Conservation (phyloP, 2,797 vertebrate species). For the Amphiprion clarkii region DNA sequence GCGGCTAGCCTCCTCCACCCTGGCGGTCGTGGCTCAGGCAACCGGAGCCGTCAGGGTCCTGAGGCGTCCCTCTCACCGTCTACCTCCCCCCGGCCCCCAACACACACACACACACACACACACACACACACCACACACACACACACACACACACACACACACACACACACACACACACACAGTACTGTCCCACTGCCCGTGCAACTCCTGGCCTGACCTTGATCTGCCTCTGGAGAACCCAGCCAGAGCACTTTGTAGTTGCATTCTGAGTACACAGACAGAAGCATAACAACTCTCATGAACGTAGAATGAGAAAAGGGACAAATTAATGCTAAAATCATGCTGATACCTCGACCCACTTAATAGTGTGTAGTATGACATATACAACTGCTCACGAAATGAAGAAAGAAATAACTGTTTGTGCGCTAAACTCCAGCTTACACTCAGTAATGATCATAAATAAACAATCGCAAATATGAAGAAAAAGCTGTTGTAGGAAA, state of each 20-base stretch:
- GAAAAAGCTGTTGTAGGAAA: neutral
- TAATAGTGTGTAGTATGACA: neutral
- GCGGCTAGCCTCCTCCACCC: slow-evolving; percentile 83
- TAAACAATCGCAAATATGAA: neutral
- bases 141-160: slow-evolving; percentile 39
- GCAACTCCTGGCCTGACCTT: slow-evolving; percentile 82
- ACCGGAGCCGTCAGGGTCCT: slow-evolving; percentile 83
- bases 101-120: slow-evolving; percentile 11
- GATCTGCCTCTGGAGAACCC: slow-evolving; percentile 74
- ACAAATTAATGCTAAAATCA: slow-evolving; percentile 47
- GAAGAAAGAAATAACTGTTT: neutral
- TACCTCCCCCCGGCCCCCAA: slow-evolving; percentile 65
- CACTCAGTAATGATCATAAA: neutral
- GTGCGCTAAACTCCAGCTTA: neutral
- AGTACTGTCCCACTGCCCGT: slow-evolving; percentile 58
- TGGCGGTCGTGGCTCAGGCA: slow-evolving; percentile 83
- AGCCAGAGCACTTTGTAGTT: slow-evolving; percentile 56
- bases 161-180: slow-evolving; percentile 1
- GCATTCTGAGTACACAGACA: slow-evolving; percentile 51
- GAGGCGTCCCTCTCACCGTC: slow-evolving; percentile 82
- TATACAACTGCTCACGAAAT: neutral
- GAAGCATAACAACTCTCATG: slow-evolving; percentile 24
- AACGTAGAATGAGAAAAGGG: slow-evolving; percentile 33
- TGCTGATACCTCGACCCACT: slow-evolving; percentile 3
- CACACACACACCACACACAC: slow-evolving; percentile 13